Base-by-base conservation (phyloP, 30 jellyfish, hydroid and myxozoan species). In the Mastigias papua region DNA sequence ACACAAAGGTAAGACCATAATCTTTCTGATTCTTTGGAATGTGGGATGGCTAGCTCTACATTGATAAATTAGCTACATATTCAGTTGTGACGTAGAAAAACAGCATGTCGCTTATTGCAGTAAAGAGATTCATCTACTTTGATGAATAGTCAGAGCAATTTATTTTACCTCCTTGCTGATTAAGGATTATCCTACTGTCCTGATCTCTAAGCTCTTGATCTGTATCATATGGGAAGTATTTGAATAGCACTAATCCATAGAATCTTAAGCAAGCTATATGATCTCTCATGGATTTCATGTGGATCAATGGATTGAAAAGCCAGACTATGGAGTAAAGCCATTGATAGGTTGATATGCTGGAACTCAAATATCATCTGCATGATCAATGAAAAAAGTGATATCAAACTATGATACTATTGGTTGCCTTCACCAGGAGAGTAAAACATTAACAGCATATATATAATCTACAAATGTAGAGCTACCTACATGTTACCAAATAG, bases 281-380 rank as follows among this genome's bases (percentile, higher is more conserved):
- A 72, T 72, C 83, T 34, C 46, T 42, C 15, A 72, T 5, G 48
- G 83, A 1, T 61, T 49, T 61, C 35, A 33, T 68, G 31, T 72
- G 21, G 83, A 72, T 72, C 35, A 72, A 34, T 72, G 83, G 83
- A 34, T 72, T 72, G 66, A 21, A 72, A 23, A 28, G 68, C 48
- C 63, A 72, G 83, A 72, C 83, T 20, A 34, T 42, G 65, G 66
- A 35, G 34, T 72, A 15, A 33, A 33, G 15, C 29, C 11, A 33
- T 33, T 32, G 63, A 37, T 46, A 48, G 17, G n/a, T n/a, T 23
- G 35, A 30, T 33, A 5, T 33, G 68, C 17, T 33, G 33, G 35
- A 33, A 35, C 25, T 35, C 2, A 22, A 72, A 72, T 72, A 72
- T 72, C 83, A 26, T 29, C 21, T 72, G 34, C n/a, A 65, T 8